Evolutionary conservation across 2,888 invertebrate species (phyloP), one percentile per base, ranked within the genome.

Genomic region (Ernsta delagoae): DNA sequence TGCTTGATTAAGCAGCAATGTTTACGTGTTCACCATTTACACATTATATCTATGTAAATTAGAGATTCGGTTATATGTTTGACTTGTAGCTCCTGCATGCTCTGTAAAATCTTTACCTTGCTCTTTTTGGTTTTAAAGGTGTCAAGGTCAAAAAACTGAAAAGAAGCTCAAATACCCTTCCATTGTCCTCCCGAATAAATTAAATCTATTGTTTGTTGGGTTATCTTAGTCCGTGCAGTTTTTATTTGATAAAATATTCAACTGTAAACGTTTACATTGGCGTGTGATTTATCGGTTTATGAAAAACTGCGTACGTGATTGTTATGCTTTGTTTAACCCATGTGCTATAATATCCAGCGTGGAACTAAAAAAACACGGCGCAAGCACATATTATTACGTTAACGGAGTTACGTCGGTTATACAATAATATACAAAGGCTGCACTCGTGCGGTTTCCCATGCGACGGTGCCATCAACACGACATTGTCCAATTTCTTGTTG

Each of bases 361-460:
- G 67, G 62, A 31, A n/a, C 43, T 57, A 50, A 16, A 68, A 67
- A 68, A 69, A 69, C 41, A 69, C 16, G 31, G 31, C 56, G 41
- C 63, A 61, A 64, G 34, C 54, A n/a, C 39, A 63, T 64, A 75
- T 82, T 63, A 75, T 83, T 82, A 82, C 79, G 78, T 77, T 77
- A 79, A 73, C 71, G 73, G 73, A 77, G 80, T 84, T 84, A 85
- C 83, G 79, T 72, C 73, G 76, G 73, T 78, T 88, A 86, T 81
- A 83, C 84, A 87, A 89, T 79, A 77, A 70, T 73, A 78, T 70
- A 87, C 86, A 86, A 86, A 85, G 85, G 81, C 80, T 82, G 86
- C 88, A 85, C 83, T 88, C 84, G 85, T 81, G 73, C 75, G 83
- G 86, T 79, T 91, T 92, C 92, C 83, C 91, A 90, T 84, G 85